Evolutionary conservation across 2,113 vertebrate genomes (phyloP).

Genomic region (Procavia capensis): DNA sequence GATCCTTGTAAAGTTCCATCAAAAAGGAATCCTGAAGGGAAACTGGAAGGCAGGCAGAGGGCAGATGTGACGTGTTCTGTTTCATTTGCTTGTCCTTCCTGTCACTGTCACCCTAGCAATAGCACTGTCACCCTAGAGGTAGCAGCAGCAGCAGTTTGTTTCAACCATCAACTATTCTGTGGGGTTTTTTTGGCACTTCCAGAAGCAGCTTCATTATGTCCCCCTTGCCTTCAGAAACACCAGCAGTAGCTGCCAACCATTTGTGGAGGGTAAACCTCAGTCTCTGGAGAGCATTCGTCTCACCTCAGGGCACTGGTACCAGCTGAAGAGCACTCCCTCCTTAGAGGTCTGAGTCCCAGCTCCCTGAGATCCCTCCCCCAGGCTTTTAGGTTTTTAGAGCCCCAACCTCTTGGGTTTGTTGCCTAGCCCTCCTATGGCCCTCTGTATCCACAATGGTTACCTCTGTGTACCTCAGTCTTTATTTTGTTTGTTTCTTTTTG

Average conservation of each 20-base stretch:
- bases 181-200: not conserved
- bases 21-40: not conserved
- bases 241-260: not conserved
- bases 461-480: not conserved
- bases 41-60: not conserved
- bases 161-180: not conserved
- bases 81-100: not conserved
- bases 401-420: not conserved
- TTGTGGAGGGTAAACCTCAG: not conserved
- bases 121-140: not conserved
- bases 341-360: not conserved
- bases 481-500: not conserved
- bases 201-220: not conserved
- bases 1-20: slow-evolving; percentile 19
- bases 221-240: not conserved
- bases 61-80: not conserved
- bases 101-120: not conserved
- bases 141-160: not conserved
- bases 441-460: not conserved
- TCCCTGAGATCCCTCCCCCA: not conserved
- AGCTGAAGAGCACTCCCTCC: not conserved
- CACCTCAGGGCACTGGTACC: not conserved
- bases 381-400: not conserved
- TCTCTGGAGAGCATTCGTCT: not conserved
- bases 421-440: not conserved